Conservation (phyloP, 2,113 vertebrate species). For the Archilochus colubris region DNA sequence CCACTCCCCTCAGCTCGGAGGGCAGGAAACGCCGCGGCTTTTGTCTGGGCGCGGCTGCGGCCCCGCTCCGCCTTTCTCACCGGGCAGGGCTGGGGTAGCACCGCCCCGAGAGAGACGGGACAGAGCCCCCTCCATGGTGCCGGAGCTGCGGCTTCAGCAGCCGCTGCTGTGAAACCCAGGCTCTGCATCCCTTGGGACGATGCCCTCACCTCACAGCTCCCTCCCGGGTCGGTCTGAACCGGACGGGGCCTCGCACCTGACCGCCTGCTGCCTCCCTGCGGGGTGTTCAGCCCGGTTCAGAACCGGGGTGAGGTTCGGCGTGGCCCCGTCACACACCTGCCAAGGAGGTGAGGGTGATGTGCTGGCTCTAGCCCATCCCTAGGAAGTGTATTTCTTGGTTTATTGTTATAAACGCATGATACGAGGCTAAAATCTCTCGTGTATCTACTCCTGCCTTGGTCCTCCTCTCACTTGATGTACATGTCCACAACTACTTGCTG, state of each 20-base stretch:
- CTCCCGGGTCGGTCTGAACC: background rate
- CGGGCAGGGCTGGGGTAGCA: conserved; percentile 33
- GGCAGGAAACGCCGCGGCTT: conserved; percentile 34
- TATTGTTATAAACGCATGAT: accelerated
- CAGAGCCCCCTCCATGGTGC: background rate
- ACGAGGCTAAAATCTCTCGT: background rate
- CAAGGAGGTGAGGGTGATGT: background rate
- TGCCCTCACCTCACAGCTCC: background rate
- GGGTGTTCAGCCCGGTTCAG: no score
- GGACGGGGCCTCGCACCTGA: background rate
- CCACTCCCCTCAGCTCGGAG: background rate
- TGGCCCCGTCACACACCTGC: background rate
- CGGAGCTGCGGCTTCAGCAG: background rate
- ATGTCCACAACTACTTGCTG: accelerated
- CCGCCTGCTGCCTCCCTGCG: background rate
- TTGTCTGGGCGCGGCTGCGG: conserved; percentile 34
- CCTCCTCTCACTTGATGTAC: background rate
- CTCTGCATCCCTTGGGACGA: no score
- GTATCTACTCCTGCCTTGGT: accelerated
- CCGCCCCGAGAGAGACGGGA: conserved; percentile 12
- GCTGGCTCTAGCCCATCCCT: accelerated
- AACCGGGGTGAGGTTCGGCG: background rate
- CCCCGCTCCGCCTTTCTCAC: conserved; percentile 28
- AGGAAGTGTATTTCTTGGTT: background rate
- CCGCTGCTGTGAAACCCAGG: background rate